Evolutionary conservation across 2,888 invertebrate species (phyloP).

Genomic region (Temnothorax rugatulus): DNA sequence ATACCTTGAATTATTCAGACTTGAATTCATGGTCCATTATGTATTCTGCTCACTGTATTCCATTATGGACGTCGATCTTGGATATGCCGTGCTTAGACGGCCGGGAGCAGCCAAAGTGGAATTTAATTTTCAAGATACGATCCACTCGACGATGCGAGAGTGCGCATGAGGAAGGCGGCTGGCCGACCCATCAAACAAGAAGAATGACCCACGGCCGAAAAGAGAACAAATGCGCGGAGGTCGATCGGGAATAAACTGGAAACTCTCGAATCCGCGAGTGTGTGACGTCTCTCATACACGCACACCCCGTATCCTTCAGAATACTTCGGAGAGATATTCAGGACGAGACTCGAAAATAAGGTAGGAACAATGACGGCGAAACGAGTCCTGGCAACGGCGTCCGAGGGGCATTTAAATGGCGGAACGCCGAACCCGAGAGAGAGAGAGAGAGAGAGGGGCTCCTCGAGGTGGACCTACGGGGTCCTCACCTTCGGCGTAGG

Average conservation of each 20-base stretch:
- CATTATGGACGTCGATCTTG: constrained; percentile 31
- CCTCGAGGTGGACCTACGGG: constrained; percentile 72
- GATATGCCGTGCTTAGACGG: constrained; percentile 19
- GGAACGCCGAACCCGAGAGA: constrained; percentile 69
- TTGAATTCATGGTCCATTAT: constrained; percentile 50
- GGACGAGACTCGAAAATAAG: constrained; percentile 79
- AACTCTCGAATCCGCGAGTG: constrained; percentile 67
- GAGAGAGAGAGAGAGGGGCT: constrained; percentile 71
- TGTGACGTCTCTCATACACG: constrained; percentile 14
- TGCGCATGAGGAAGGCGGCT: constrained; percentile 36
- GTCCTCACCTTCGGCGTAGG: constrained; percentile 71
- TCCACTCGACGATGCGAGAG: constrained; percentile 42
- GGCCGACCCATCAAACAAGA: constrained; percentile 49
- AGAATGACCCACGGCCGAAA: constrained; percentile 51
- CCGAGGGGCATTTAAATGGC: constrained; percentile 78
- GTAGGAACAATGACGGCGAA: constrained; percentile 79
- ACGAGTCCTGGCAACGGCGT: constrained; percentile 76
- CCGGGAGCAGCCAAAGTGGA: constrained; percentile 39
- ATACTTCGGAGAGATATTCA: constrained; percentile 62
- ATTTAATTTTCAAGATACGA: constrained; percentile 54
- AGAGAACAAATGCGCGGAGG: constrained; percentile 49
- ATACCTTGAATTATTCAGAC: constrained; percentile 47
- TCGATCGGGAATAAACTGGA: constrained; percentile 72
- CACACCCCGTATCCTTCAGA: constrained; percentile 34
- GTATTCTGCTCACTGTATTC: constrained; percentile 39